phyloP scores from a whole-genome alignment of 2,797 vertebrate genomes.

The Falco rusticolus region DNA sequence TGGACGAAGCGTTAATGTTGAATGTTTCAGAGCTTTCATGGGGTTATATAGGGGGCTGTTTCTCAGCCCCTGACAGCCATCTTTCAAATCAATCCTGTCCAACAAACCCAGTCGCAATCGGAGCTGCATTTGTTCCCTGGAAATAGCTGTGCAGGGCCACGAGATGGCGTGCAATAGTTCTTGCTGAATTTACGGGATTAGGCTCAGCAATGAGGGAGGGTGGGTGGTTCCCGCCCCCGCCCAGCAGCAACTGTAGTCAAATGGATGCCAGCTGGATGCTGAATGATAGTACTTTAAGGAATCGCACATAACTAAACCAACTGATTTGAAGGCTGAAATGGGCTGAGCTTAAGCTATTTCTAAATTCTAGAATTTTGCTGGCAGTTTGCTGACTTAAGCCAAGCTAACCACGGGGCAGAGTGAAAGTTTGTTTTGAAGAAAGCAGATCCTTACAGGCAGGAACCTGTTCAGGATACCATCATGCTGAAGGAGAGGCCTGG shows the following conservation, averaged over 20 bases:
- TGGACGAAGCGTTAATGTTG: neutral
- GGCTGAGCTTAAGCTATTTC: neutral
- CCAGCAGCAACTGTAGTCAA: neutral
- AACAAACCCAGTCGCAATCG: rapidly evolving
- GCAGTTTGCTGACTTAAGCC: neutral
- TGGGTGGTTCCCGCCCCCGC: neutral
- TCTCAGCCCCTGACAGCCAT: neutral
- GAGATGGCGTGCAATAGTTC: conserved; percentile 10
- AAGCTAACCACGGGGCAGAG: neutral
- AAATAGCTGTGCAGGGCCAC: neutral
- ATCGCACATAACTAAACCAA: neutral
- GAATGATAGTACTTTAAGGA: neutral
- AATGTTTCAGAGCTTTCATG: rapidly evolving
- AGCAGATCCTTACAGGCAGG: neutral
- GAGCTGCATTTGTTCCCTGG: neutral
- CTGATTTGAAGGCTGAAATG: neutral
- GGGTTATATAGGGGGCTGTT: neutral
- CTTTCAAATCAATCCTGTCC: neutral
- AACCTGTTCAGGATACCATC: neutral
- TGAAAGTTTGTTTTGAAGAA: neutral
- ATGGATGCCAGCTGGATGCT: neutral
- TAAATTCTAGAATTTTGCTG: neutral
- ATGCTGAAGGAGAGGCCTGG: neutral
- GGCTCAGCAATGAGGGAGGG: neutral
- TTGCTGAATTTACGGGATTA: neutral